Base-by-base conservation (phyloP, 1,140 invertebrate genomes). In the Pomacea maculata region DNA sequence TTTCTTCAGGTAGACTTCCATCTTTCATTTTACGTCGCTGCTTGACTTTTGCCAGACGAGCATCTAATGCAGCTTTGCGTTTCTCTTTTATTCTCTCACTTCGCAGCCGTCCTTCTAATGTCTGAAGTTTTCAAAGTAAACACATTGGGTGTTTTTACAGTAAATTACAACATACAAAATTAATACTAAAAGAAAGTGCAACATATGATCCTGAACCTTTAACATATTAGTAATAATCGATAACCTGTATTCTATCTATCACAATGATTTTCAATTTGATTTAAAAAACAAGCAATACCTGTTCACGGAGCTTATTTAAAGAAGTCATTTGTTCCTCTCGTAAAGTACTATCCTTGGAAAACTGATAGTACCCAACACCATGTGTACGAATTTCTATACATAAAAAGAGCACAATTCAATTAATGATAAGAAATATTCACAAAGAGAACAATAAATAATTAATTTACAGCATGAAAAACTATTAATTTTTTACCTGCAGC, bases 311-410 rank as follows among this genome's bases (percentile, higher is more conserved):
- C 83, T 94, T 93, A 25, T 94, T 91, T 67, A 98, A 91, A 80
- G 94, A 94, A 61, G 94, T 93, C 92, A 97, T 95, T 88, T 98
- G 95, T 80, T 94, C 93, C 4, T 92, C 89, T 83, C 97, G 94
- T 86, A 95, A 93, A 11, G 93, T 92, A 85, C 97, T 96, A 85
- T 97, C 95, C 71, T 94, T 95, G 14, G 96, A 96, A 90, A 98
- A 97, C 17, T 94, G 93, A 91, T 95, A 98, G 89, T 96, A 98
- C 29, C 95, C 95, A 19, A 97, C 96, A 87, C 97, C 97, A 89
- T 98, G 97, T 4, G 94, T 93, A 82, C 97, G 93, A 0, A 96
- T 95, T 94, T 98, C 95, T 95, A 90, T 14, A 92, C 92, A 75
- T 87, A 85, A 84, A 57, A 74, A 80, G 9, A 70, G 54, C 15